These are phyloP conservation scores for Agrilus biguttatus DNA, from an alignment of 2,888 invertebrate species.

Conservation along the genomic window DNA sequence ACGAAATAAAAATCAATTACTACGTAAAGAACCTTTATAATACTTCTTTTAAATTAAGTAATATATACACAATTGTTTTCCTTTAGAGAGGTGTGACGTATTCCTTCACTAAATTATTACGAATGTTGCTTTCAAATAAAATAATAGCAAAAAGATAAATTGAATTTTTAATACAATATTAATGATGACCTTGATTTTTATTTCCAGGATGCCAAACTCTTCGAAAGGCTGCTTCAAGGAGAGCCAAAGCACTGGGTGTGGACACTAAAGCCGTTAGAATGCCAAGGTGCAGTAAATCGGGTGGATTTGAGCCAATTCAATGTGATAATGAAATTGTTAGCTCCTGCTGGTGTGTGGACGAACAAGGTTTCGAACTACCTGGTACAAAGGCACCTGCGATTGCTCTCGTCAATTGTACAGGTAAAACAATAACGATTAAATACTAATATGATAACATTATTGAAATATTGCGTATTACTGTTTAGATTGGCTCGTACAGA, in stretches of 20 bases:
- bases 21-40: not conserved
- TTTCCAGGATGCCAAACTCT: conserved; percentile 50
- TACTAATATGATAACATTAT: conserved; percentile 3
- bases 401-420: conserved; percentile 53
- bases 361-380: conserved; percentile 61
- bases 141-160: not conserved
- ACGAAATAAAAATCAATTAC: not conserved
- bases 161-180: not conserved
- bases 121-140: not conserved
- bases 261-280: conserved; percentile 37
- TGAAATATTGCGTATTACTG: not conserved
- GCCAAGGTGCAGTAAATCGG: conserved; percentile 55
- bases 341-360: conserved; percentile 75
- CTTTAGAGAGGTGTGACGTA: not conserved
- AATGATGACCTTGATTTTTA: conserved; percentile 1
- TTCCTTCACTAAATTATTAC: not conserved
- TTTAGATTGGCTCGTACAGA: no score
- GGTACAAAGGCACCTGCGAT: conserved; percentile 57
- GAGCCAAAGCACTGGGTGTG: conserved; percentile 42
- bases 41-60: not conserved
- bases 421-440: conserved; percentile 23
- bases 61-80: not conserved
- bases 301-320: conserved; percentile 66
- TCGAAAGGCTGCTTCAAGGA: conserved; percentile 44
- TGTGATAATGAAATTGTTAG: conserved; percentile 59